phyloP scores from a whole-genome alignment of 2,888 invertebrate genomes.

The Pseudeuparius sepicola region DNA sequence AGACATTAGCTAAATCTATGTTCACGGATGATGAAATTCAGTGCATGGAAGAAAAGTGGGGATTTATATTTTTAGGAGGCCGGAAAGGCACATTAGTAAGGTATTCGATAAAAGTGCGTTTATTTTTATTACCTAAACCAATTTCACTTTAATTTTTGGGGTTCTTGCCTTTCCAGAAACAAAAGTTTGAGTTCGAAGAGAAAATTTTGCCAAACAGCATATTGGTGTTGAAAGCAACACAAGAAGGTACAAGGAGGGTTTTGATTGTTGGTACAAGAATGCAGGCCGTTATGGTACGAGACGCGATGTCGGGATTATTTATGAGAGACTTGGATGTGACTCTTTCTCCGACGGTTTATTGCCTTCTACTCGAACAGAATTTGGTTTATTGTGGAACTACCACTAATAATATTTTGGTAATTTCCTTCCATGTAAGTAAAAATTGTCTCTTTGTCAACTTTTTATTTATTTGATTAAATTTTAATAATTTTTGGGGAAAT shows the following conservation, averaged over 20 bases:
- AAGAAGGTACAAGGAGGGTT: conserved; percentile 62
- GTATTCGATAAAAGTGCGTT: conserved; percentile 54
- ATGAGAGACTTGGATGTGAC: conserved; percentile 39
- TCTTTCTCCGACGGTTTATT: conserved; percentile 55
- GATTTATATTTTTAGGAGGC: conserved; percentile 61
- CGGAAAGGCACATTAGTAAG: conserved; percentile 60
- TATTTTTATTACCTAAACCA: conserved; percentile 8
- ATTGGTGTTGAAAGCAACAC: conserved; percentile 58
- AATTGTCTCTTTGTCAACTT: too few relatives aligned
- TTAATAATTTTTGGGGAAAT: too few relatives aligned
- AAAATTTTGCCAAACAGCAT: conserved; percentile 54
- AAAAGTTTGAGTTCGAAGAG: conserved; percentile 29
- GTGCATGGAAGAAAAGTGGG: conserved; percentile 66
- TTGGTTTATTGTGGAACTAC: conserved; percentile 71
- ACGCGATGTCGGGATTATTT: conserved; percentile 59
- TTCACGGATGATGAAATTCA: conserved; percentile 58
- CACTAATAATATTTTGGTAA: conserved; percentile 59
- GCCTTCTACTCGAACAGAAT: conserved; percentile 55
- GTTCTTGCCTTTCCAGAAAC: conserved; percentile 29
- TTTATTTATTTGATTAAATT: too few relatives aligned
- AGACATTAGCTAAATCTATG: conserved; percentile 42
- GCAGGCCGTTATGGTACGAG: conserved; percentile 59
- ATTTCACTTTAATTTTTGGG: background rate
- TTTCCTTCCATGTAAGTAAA: conserved; percentile 66
- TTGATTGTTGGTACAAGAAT: conserved; percentile 60